These are phyloP conservation scores for Aplochiton taeniatus DNA, from an alignment of 2,797 vertebrate species.

Conservation along the genomic window DNA sequence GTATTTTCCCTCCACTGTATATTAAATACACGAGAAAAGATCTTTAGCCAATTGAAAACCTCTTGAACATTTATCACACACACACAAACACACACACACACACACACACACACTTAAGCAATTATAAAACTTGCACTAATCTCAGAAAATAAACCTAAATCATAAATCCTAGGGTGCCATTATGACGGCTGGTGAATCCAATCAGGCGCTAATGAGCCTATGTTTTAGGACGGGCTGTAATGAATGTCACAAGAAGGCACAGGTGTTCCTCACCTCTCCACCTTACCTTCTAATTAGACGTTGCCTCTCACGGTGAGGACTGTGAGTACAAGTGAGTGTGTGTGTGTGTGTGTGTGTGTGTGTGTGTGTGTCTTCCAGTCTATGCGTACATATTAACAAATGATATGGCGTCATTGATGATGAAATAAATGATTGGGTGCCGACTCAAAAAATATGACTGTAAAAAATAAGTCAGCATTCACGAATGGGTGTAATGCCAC, in stretches of 20 bases:
- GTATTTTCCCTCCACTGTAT: no score
- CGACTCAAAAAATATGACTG: no score
- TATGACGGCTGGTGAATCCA: slow-evolving; percentile 22
- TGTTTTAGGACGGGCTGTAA: slow-evolving; percentile 22
- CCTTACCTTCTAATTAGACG: slow-evolving; percentile 28
- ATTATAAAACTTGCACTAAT: slow-evolving; percentile 3
- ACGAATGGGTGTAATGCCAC: no score
- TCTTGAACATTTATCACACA: background rate
- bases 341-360: slow-evolving; percentile 1
- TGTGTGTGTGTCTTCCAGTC: background rate
- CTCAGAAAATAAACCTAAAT: slow-evolving; percentile 17
- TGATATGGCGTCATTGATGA: no score
- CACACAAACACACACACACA: slow-evolving; percentile 14
- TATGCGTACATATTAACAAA: no score
- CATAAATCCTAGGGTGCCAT: slow-evolving; percentile 32
- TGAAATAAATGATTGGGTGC: no score
- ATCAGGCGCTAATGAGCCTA: slow-evolving; percentile 30
- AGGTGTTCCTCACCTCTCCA: slow-evolving; percentile 21
- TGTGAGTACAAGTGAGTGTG: background rate
- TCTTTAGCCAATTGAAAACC: no score
- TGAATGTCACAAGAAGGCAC: slow-evolving; percentile 26
- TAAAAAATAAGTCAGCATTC: no score
- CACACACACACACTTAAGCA: background rate
- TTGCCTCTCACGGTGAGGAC: background rate
- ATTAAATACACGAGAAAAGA: no score